Evolutionary conservation across 1,140 invertebrate genomes (phyloP).

Genomic region (Dendrolimus punctatus): DNA sequence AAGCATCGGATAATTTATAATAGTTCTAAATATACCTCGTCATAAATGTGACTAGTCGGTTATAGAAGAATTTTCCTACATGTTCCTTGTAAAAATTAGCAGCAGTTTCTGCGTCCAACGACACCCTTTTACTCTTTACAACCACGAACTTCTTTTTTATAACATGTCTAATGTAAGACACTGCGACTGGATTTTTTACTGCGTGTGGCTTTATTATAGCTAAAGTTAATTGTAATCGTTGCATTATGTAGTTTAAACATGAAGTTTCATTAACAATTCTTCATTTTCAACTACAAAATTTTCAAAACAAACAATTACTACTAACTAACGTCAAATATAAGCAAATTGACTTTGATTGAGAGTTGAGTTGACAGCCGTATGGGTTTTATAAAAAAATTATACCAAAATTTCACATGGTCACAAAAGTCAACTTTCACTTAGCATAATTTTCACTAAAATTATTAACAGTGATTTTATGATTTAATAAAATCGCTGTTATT

Average conservation of each 20-base stretch:
- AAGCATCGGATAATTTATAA: no score
- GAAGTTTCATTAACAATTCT: slow-evolving; percentile 9
- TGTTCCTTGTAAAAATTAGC: slow-evolving; percentile 89
- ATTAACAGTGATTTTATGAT: no score
- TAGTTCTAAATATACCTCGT: slow-evolving; percentile 74
- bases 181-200: slow-evolving; percentile 77
- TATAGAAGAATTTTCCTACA: slow-evolving; percentile 89
- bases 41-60: slow-evolving; percentile 90
- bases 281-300: background rate
- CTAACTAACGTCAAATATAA: no score
- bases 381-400: background rate
- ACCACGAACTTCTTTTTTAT: slow-evolving; percentile 85
- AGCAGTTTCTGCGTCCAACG: slow-evolving; percentile 77
- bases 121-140: slow-evolving; percentile 78
- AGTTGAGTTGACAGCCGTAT: background rate
- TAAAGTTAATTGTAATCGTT: slow-evolving; percentile 72
- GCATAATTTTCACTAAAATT: no score
- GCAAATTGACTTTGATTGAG: background rate
- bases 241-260: slow-evolving; percentile 24
- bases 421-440: no score
- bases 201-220: slow-evolving; percentile 85
- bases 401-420: no score
- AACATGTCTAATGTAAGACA: slow-evolving; percentile 77
- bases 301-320: no score
- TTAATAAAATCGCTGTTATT: no score